Conservation (phyloP, 2,888 invertebrate genomes). For the Apotomis betuletana region DNA sequence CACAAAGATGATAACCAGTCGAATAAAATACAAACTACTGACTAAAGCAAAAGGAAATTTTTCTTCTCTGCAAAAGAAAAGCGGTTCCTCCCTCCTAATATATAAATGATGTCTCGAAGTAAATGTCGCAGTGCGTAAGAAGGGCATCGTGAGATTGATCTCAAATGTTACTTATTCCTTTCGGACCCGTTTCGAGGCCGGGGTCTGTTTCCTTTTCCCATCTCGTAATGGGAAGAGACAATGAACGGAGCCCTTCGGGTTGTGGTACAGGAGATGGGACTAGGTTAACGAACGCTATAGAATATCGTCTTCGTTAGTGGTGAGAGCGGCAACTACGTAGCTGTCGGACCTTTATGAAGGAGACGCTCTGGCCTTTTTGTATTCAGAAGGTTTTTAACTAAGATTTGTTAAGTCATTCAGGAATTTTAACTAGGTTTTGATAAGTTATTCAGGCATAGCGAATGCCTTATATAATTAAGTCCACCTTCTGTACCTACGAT, state of each 20-base stretch:
- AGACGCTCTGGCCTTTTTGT: no score
- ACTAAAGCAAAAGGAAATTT: no score
- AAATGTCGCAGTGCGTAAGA: neutral
- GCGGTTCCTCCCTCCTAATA: neutral
- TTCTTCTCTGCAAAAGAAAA: no score
- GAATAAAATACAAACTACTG: no score
- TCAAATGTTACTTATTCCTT: neutral
- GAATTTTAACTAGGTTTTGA: no score
- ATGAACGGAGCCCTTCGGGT: conserved; percentile 5
- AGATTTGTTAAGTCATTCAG: no score
- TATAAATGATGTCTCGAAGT: neutral
- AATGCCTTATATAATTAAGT: no score
- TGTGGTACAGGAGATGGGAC: neutral
- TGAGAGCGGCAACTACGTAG: no score
- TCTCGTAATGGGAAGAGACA: conserved; percentile 21
- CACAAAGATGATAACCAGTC: no score
- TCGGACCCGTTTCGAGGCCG: neutral
- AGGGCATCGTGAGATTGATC: neutral
- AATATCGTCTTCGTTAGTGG: neutral
- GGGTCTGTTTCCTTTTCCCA: conserved; percentile 6
- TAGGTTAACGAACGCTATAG: neutral
- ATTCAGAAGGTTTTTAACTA: no score
- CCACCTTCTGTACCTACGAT: no score
- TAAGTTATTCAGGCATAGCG: no score
- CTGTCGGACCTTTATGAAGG: neutral